Conservation (phyloP, 2,113 vertebrate genomes). For the Rostratula benghalensis region DNA sequence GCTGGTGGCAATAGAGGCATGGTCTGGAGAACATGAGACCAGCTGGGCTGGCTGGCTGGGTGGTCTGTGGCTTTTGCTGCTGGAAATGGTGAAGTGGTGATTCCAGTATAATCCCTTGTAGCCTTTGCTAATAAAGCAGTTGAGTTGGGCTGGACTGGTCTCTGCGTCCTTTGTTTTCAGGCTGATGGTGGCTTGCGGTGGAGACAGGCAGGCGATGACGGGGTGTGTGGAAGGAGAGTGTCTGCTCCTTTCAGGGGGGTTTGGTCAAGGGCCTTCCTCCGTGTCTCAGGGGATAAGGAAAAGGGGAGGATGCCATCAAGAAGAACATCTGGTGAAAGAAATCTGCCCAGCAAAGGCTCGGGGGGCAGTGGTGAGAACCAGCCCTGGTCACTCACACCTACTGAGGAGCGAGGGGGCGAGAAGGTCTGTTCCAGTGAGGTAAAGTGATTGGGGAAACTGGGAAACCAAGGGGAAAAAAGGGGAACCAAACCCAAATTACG, state of each 20-base stretch:
- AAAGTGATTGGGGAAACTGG: background rate
- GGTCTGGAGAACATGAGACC: background rate
- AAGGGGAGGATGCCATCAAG: background rate
- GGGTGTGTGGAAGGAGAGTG: background rate
- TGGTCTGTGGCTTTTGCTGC: background rate
- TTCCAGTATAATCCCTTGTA: background rate
- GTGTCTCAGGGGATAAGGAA: background rate
- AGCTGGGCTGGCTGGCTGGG: background rate
- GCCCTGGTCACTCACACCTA: background rate
- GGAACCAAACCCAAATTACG: background rate
- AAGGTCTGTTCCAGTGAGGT: background rate
- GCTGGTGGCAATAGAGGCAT: rapidly evolving
- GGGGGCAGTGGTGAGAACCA: background rate
- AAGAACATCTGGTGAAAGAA: background rate
- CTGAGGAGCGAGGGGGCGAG: background rate
- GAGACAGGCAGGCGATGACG: background rate
- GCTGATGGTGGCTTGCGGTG: background rate
- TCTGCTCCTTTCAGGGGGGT: background rate
- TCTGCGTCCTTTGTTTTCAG: background rate
- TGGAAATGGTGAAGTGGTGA: background rate
- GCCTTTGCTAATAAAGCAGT: background rate
- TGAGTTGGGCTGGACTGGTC: background rate
- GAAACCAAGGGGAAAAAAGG: background rate
- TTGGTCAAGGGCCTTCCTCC: background rate
- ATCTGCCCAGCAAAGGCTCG: background rate